Base-by-base conservation (phyloP, 1,140 invertebrate genomes). In the Sitodiplosis mosellana region DNA sequence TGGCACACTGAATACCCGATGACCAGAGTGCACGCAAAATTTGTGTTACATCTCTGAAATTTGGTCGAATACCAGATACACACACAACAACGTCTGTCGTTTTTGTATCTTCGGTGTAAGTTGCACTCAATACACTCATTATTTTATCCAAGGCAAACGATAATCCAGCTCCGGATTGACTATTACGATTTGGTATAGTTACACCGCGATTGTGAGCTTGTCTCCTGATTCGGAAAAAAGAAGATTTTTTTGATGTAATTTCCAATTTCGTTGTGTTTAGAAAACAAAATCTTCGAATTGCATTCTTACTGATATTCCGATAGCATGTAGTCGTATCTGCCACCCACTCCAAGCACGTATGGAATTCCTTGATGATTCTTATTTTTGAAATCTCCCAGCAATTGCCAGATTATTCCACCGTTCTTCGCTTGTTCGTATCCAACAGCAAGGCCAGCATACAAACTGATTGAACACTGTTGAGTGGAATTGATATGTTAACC, bases 141-240 rank as follows among this genome's bases (percentile, higher is more conserved):
- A 87, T 60, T 58, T 78, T 81, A 47, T 80, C 77, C 46, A 88
- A 59, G 1, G 78, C 81, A 40, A 88, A 71, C 34, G 83, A 83
- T 12, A 86, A 72, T 12, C 85, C 86, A 4, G 78, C 81, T 0
- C 76, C 83, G n/a, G n/a, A 46, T 38, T 67, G 42, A 55, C 71
- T 59, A 53, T 66, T 59, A n/a, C 51, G 54, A 52, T 38, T 59
- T 18, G 55, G 64, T 53, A 56, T 54, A 54, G 34, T 63, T 53
- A 53, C 48, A 48, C 60, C 63, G 6, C 55, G 59, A 18, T 56
- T 55, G 46, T 64, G 61, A 0, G 59, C 61, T 44, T 59, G 52
- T 21, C 56, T 55, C 33, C 41, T 43, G 20, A 27, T 27, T 27
- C 10, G 34, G n/a, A 40, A 44, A 20, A 18, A 14, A 22, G 11